Base-by-base conservation (phyloP, 2,113 vertebrate species). In the Tachysurus vachellii region DNA sequence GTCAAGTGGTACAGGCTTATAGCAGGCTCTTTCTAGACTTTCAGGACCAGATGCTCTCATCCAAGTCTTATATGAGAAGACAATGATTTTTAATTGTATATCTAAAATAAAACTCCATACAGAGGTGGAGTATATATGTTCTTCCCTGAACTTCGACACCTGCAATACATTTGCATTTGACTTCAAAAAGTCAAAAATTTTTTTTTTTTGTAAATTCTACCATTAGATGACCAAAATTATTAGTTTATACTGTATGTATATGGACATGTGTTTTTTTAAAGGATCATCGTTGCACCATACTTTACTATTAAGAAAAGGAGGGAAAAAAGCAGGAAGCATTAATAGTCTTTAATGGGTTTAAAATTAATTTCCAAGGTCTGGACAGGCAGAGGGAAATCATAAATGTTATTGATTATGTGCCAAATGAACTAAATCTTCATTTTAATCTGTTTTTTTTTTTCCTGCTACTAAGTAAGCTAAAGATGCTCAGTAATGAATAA, bases 1-100 rank as follows among this genome's bases (percentile, higher is more conserved):
- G 95, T 99, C 87, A 97, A 96, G 89, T 99, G 98, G 98, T 97
- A 99, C 93, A 97, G 95, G 68, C 96, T 99, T 62, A 96, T 96
- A 42, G 97, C 96, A 80, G 96, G 95, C 42, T 96, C 97, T 82
- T 95, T 97, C 90, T 99, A 95, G 87, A 86, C 53, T 68, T 66
- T 79, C 4, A 59, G 68, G 81, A 87, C 53, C 53, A 71, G 66
- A 84, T 83, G 64, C 12, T 80, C 64, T 59, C 71, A 87, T 36
- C 79, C 54, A 80, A 66, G 50, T 82, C 83, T 61, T 44, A 2
- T 36, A 50, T 36, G 28, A 53, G 54, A 70, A 54, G 83, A 76
- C 81, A 61, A 86, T 71, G 6, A 5, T 79, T 85, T 59, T 50
- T 66, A 71, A 53, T 36, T 86, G 36, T 61, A 23, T 17, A 53